These are phyloP conservation scores for Biston stratarius DNA, from an alignment of 2,888 invertebrate genomes.

Conservation along the genomic window DNA sequence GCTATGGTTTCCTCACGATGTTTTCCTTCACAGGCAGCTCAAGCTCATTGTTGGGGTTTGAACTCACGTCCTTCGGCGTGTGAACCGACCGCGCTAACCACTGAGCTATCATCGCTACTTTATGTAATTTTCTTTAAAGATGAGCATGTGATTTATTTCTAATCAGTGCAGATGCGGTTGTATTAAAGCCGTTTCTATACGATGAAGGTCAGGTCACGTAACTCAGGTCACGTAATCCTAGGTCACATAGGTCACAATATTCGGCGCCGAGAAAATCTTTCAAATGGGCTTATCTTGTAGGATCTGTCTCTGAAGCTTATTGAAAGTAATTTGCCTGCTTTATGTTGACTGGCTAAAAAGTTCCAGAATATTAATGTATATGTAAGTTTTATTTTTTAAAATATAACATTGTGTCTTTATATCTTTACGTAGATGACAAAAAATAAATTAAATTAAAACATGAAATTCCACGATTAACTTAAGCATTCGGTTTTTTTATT, in stretches of 20 bases:
- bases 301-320: constrained; percentile 15
- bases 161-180: constrained; percentile 12
- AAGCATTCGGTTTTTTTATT: too few species aligned
- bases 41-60: too few species aligned
- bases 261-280: constrained; percentile 28
- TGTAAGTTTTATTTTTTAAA: not conserved
- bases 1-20: too few species aligned
- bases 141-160: not conserved
- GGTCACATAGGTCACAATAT: constrained; percentile 20
- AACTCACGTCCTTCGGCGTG: too few species aligned
- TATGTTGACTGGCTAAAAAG: constrained; percentile 6
- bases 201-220: constrained; percentile 22
- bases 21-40: too few species aligned
- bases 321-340: constrained; percentile 16
- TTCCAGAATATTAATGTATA: constrained; percentile 9
- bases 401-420: not conserved
- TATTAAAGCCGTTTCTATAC: constrained; percentile 29
- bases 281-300: constrained; percentile 8
- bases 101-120: too few species aligned
- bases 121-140: not conserved
- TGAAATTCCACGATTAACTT: not conserved
- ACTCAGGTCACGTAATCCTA: constrained; percentile 23
- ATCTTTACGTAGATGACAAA: not conserved
- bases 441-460: not conserved
- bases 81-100: too few species aligned